Conservation (phyloP, 2,797 vertebrate species). For the Chiloscyllium punctatum region DNA sequence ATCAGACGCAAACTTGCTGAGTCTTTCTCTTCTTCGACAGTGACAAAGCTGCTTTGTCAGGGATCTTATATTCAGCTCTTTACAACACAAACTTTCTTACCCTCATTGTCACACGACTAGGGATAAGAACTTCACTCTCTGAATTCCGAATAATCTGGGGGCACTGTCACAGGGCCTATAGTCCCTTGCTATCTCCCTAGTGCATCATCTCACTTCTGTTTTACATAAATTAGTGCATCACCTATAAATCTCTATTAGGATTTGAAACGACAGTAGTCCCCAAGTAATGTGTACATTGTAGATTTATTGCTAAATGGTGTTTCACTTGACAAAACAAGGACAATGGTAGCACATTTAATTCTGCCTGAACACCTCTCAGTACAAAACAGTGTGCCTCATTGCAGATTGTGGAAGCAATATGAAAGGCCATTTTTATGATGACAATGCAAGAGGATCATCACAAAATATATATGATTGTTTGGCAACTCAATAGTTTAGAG, state of each 20-base stretch:
- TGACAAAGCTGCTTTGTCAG: conserved; percentile 33
- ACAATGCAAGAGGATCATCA: not conserved
- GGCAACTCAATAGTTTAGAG: not conserved
- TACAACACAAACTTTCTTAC: not conserved
- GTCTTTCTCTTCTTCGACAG: conserved; percentile 31
- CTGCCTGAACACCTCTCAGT: not conserved
- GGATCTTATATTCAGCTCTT: not conserved
- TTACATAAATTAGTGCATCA: not conserved
- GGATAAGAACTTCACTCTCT: too few relatives aligned
- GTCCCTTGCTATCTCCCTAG: not conserved
- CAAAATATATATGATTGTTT: not conserved
- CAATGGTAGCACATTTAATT: not conserved
- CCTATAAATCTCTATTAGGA: conserved; percentile 13
- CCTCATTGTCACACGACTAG: not conserved
- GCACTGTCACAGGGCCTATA: not conserved
- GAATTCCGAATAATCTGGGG: not conserved
- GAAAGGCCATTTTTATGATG: not conserved
- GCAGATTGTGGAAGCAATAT: not conserved
- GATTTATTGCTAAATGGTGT: not conserved
- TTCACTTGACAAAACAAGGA: not conserved
- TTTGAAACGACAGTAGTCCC: not conserved
- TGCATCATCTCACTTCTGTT: not conserved
- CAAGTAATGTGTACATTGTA: not conserved
- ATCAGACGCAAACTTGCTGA: conserved; percentile 30
- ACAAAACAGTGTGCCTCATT: not conserved